Evolutionary conservation across 2,797 vertebrate genomes (phyloP).

Genomic region (Miichthys miiuy): DNA sequence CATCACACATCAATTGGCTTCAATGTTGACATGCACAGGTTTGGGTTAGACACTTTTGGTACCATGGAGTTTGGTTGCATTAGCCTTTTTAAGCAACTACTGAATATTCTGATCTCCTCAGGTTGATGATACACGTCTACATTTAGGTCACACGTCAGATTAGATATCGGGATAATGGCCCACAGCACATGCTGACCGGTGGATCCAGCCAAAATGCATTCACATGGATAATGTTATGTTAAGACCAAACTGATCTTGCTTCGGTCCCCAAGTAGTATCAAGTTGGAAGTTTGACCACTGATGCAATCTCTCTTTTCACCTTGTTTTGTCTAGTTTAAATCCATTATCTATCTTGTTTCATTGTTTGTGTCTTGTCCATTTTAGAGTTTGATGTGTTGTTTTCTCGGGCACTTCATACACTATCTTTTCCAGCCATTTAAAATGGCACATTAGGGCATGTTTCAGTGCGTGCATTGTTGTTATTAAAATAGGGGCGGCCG

Average conservation of each 20-base stretch:
- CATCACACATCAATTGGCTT: background rate
- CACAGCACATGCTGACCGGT: constrained; percentile 14
- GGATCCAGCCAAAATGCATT: constrained; percentile 2
- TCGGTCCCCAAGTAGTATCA: background rate
- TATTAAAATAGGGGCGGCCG: background rate
- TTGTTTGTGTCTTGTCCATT: background rate
- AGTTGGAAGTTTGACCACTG: background rate
- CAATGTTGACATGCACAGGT: background rate
- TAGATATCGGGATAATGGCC: constrained; percentile 2
- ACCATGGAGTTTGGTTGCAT: background rate
- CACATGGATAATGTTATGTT: background rate
- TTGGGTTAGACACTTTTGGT: background rate
- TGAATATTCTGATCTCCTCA: constrained; percentile 15
- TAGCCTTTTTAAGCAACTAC: background rate
- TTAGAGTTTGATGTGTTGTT: background rate
- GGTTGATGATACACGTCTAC: constrained; percentile 9
- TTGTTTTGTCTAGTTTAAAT: constrained; percentile 7
- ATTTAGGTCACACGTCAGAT: constrained; percentile 32
- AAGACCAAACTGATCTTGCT: constrained; percentile 10
- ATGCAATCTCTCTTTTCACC: background rate
- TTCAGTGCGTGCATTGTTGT: background rate
- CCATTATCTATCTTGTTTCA: constrained; percentile 9
- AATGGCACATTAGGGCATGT: background rate
- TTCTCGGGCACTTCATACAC: background rate
- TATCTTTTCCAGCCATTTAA: background rate